These are phyloP conservation scores for Chamaea fasciata DNA, from an alignment of 2,113 vertebrate species.

Conservation along the genomic window DNA sequence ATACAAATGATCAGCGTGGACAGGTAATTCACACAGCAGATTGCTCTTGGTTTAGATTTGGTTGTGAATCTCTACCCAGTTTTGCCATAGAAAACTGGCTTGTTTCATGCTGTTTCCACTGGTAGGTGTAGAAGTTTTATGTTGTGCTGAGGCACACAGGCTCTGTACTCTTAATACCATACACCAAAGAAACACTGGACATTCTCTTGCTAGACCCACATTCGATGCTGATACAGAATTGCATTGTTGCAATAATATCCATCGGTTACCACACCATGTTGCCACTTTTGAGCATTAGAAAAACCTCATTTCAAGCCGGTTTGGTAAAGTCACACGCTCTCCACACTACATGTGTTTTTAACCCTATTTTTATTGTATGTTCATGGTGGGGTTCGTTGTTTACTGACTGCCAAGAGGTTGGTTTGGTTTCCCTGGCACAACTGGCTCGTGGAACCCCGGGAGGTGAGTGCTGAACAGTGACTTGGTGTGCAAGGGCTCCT, in stretches of 20 bases:
- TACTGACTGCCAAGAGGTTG: neutral
- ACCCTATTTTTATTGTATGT: neutral
- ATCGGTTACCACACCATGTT: neutral
- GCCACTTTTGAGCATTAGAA: neutral
- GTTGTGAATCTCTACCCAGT: neutral
- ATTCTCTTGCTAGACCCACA: neutral
- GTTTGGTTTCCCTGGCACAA: neutral
- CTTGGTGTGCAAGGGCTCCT: neutral
- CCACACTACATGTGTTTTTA: neutral
- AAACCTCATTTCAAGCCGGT: neutral
- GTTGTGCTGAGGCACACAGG: constrained; percentile 11
- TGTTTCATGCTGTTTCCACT: neutral
- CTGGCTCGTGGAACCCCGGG: fast-evolving
- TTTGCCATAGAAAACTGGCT: neutral
- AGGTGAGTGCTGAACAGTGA: neutral
- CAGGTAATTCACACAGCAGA: neutral
- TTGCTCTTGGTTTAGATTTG: neutral
- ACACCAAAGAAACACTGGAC: constrained; percentile 71
- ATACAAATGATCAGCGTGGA: constrained; percentile 4
- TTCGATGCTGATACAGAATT: neutral
- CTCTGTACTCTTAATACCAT: constrained; percentile 14
- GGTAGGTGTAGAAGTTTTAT: neutral
- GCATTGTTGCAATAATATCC: constrained; percentile 19
- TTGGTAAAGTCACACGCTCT: neutral
- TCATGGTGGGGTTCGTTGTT: neutral